A percentile compares a stretch with the other conserved stretches of the same genome.
These are phyloP conservation scores for Hyphantria cunea DNA, from an alignment of 1,140 invertebrate genomes.

Conservation along the genomic window DNA sequence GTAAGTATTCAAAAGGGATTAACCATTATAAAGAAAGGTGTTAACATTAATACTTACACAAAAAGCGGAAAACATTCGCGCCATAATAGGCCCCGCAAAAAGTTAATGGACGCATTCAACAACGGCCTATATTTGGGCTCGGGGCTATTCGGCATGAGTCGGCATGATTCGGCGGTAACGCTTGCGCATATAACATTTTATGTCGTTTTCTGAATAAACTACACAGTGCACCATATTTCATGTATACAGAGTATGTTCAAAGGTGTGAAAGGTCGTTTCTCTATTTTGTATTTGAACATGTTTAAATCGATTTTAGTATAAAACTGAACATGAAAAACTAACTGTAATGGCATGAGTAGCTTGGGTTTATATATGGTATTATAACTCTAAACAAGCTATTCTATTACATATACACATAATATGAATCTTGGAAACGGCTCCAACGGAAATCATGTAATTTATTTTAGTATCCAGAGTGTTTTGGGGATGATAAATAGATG, in stretches of 20 bases:
- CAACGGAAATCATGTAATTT: no score
- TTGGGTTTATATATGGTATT: no score
- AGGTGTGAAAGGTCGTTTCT: neutral
- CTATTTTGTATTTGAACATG: neutral
- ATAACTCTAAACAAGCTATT: no score
- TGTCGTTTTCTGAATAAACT: neutral
- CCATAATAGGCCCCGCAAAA: slow-evolving; percentile 45
- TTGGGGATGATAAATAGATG: no score
- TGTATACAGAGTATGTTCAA: neutral
- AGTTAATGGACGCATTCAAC: slow-evolving; percentile 47
- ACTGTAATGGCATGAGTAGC: no score
- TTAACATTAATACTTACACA: slow-evolving; percentile 31
- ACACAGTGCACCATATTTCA: neutral
- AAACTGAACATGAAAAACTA: no score
- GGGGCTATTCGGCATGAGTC: slow-evolving; percentile 32
- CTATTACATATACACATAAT: no score
- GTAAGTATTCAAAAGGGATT: slow-evolving; percentile 36
- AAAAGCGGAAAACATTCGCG: slow-evolving; percentile 44
- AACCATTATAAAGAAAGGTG: slow-evolving; percentile 23
- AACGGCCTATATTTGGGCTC: slow-evolving; percentile 28
- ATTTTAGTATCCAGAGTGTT: no score
- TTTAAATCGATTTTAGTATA: no score
- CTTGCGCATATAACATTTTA: slow-evolving; percentile 15
- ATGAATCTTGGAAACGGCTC: no score
- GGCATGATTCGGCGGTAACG: slow-evolving; percentile 44